Evolutionary conservation across 2,888 invertebrate species (phyloP).

Genomic region (Smittia aterrima): DNA sequence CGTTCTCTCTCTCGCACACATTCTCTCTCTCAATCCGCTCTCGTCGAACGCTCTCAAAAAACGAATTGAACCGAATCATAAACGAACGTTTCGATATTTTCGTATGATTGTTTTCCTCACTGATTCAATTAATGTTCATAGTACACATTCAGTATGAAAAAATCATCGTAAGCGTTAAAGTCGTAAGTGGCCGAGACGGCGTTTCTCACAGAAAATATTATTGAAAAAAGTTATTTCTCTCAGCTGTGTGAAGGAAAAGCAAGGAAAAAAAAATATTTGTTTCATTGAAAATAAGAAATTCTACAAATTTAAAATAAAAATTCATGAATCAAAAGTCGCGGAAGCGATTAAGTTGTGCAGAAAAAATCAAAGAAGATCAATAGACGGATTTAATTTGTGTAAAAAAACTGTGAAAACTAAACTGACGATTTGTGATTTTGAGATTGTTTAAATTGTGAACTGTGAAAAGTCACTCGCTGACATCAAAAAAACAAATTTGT

Average conservation of each 20-base stretch:
- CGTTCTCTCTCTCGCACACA: neutral
- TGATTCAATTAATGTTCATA: conserved; percentile 41
- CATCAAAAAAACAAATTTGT: neutral
- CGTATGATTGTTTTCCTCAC: conserved; percentile 39
- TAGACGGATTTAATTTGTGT: neutral
- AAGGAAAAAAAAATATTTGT: conserved; percentile 9
- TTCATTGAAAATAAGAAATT: conserved; percentile 12
- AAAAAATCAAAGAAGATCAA: neutral
- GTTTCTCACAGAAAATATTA: neutral
- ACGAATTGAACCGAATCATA: conserved; percentile 41
- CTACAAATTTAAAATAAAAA: neutral
- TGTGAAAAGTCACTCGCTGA: too few relatives aligned
- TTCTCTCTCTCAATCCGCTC: neutral
- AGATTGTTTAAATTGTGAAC: too few relatives aligned
- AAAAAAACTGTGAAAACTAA: neutral
- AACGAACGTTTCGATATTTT: conserved; percentile 40
- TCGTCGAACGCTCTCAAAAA: conserved; percentile 30
- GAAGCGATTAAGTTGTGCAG: neutral
- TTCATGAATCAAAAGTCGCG: conserved; percentile 3
- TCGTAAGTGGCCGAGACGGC: conserved; percentile 30
- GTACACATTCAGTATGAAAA: conserved; percentile 41
- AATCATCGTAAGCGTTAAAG: conserved; percentile 40
- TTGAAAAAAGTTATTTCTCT: conserved; percentile 17
- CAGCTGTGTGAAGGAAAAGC: conserved; percentile 9
- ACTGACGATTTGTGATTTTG: neutral